Conservation (phyloP, 2,113 vertebrate species). For the Brachirus orientalis region DNA sequence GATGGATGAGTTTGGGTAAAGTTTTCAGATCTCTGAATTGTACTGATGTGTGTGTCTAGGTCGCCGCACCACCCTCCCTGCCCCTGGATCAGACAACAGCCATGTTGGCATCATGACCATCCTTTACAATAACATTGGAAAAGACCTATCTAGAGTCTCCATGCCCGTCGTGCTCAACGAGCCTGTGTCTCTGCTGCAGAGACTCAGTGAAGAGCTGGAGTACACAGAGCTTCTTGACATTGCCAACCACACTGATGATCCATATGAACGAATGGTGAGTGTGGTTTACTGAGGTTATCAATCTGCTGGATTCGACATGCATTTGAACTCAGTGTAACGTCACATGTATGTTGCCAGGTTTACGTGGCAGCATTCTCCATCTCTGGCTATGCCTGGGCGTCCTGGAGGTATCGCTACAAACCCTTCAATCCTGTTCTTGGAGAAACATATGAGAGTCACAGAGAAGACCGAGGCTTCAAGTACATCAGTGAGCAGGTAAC, state of each 20-base stretch:
- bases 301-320: neutral
- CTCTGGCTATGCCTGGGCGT: conserved; percentile 92
- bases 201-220: conserved; percentile 91
- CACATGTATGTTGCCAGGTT: conserved; percentile 75
- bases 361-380: conserved; percentile 90
- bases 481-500: conserved; percentile 92
- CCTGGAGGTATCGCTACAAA: conserved; percentile 90
- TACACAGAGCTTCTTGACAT: conserved; percentile 88
- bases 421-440: conserved; percentile 95
- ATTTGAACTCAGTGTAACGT: neutral
- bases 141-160: conserved; percentile 91
- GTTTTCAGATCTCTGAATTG: no score
- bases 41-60: conserved; percentile 33
- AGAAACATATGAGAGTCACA: conserved; percentile 90
- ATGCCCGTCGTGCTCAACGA: conserved; percentile 92
- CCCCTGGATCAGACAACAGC: conserved; percentile 79
- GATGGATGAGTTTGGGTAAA: no score
- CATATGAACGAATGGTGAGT: conserved; percentile 89
- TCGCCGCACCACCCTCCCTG: conserved; percentile 83
- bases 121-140: conserved; percentile 93
- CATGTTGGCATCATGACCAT: conserved; percentile 92
- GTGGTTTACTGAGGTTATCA: neutral
- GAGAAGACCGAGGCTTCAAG: conserved; percentile 89
- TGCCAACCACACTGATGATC: conserved; percentile 84
- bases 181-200: conserved; percentile 88